Conservation (phyloP, 2,797 vertebrate species). For the Sternotherus odoratus region DNA sequence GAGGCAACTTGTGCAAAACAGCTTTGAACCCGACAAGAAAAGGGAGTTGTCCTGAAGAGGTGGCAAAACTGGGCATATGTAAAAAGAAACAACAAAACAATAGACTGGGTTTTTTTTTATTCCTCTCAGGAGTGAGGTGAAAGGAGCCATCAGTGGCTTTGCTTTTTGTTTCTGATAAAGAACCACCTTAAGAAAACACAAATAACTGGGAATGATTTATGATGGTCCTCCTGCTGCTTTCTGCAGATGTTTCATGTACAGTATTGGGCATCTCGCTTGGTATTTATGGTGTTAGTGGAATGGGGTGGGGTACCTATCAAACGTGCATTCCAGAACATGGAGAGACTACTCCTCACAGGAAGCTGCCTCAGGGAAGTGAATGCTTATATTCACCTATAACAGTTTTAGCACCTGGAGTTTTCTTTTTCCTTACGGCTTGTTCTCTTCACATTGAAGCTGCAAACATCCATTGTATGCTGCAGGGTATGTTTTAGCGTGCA, state of each 20-base stretch:
- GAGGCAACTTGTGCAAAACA: background rate
- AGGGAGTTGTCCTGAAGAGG: background rate
- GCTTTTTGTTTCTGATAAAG: background rate
- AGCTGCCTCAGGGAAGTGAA: constrained; percentile 46
- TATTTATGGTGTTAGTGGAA: constrained; percentile 68
- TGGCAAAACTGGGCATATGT: background rate
- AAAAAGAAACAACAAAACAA: background rate
- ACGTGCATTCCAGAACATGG: constrained; percentile 50
- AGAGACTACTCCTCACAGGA: constrained; percentile 70
- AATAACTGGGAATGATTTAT: background rate
- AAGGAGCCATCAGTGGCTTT: accelerated
- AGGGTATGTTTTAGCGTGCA: constrained; percentile 2
- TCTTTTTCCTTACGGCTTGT: constrained; percentile 35
- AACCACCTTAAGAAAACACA: constrained; percentile 45
- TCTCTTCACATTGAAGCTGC: constrained; percentile 45
- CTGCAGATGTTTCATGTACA: constrained; percentile 38
- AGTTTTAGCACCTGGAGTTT: constrained; percentile 70
- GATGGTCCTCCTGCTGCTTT: background rate
- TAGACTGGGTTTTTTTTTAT: too few species aligned
- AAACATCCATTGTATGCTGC: constrained; percentile 20
- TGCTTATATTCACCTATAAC: constrained; percentile 61
- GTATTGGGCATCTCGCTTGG: background rate
- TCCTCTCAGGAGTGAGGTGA: background rate
- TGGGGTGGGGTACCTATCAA: constrained; percentile 37
- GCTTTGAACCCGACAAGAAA: constrained; percentile 4